Evolutionary conservation across 2,113 vertebrate species (phyloP).

Genomic region (Bufo gargarizans): DNA sequence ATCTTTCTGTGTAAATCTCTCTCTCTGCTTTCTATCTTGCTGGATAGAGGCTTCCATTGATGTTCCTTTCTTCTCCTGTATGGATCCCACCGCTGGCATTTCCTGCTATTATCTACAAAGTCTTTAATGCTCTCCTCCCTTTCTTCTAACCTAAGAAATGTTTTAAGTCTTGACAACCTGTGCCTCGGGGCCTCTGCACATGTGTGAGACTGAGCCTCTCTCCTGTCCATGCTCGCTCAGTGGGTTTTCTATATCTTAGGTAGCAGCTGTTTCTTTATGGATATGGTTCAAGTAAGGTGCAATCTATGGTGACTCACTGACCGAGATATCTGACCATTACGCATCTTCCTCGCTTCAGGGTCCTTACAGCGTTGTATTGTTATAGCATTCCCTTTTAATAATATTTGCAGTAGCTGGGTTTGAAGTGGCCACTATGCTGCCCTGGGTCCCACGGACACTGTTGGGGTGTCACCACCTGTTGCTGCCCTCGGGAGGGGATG

Average conservation of each 20-base stretch:
- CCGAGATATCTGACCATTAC: neutral
- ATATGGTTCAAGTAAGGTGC: slow-evolving; percentile 10
- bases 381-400: too few species aligned
- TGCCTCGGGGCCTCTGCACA: slow-evolving; percentile 1
- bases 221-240: neutral
- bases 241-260: neutral
- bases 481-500: too few species aligned
- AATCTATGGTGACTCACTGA: neutral
- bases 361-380: neutral
- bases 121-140: slow-evolving; percentile 18
- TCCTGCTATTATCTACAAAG: slow-evolving; percentile 53
- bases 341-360: neutral
- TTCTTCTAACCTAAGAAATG: slow-evolving; percentile 37
- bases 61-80: neutral
- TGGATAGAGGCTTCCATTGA: neutral
- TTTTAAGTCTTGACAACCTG: slow-evolving; percentile 41
- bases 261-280: slow-evolving; percentile 23
- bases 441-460: too few species aligned
- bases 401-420: too few species aligned
- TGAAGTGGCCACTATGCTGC: too few species aligned
- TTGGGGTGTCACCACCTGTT: too few species aligned
- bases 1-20: neutral
- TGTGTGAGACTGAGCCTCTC: neutral
- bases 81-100: slow-evolving; percentile 30
- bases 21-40: neutral